Conservation (phyloP, 1,140 invertebrate species). For the Pectinophora gossypiella region DNA sequence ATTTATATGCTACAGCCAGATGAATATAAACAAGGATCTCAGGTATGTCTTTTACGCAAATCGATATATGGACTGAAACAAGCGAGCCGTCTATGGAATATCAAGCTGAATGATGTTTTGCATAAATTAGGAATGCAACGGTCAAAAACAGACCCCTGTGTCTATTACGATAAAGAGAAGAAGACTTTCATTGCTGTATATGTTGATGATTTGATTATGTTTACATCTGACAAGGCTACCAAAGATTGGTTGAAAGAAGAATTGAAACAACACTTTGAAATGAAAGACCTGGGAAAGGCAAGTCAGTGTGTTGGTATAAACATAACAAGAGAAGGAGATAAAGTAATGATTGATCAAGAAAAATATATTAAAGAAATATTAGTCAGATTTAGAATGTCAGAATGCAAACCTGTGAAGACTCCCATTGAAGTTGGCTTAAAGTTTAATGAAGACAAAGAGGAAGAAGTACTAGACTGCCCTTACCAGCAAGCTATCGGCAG, state of each 20-base stretch:
- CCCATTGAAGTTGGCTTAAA: constrained; percentile 4
- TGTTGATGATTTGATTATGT: constrained; percentile 30
- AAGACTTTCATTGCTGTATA: constrained; percentile 12
- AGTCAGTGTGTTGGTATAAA: neutral
- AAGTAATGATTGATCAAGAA: neutral
- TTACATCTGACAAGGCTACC: constrained; percentile 6
- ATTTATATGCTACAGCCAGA: constrained; percentile 49
- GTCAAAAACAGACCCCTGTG: constrained; percentile 18
- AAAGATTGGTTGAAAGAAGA: constrained; percentile 3
- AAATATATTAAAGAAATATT: constrained; percentile 2
- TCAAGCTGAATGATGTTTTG: constrained; percentile 7
- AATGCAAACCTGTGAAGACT: constrained; percentile 9
- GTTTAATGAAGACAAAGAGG: constrained; percentile 1
- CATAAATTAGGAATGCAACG: constrained; percentile 3
- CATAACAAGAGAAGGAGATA: neutral
- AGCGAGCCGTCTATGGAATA: constrained; percentile 13
- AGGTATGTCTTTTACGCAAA: constrained; percentile 18
- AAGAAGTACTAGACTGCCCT: constrained; percentile 12
- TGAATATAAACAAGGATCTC: constrained; percentile 11
- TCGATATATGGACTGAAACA: constrained; percentile 21
- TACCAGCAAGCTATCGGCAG: constrained; percentile 22
- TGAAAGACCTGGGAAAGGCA: neutral
- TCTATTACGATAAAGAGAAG: constrained; percentile 13
- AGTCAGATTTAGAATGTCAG: neutral
- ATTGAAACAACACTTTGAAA: neutral